Base-by-base conservation (phyloP, 1,140 invertebrate species). In the Campodea augens region DNA sequence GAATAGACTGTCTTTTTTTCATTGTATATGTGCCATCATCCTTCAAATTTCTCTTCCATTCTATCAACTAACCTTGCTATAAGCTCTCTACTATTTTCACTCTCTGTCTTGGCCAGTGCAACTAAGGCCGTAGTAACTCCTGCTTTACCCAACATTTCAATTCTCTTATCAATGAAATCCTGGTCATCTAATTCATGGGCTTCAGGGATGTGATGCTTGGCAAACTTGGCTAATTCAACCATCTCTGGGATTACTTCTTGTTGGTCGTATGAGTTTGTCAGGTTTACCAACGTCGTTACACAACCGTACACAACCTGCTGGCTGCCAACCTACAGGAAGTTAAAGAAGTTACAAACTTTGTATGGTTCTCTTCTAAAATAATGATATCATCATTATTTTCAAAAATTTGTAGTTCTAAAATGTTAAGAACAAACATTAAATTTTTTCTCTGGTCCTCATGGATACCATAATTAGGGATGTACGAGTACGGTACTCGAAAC, bases 181-280 rank as follows among this genome's bases (percentile, higher is more conserved):
- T 75, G 70, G 57, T 91, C 88, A 64, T 99, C 95, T 5, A 90
- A 60, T 58, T 88, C 83, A 66, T 97, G 90, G 54, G 95, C 86
- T 63, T 98, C 88, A 4, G 96, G 96, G 52, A 99, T 84, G 63
- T 98, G 95, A 60, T 98, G 93, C 63, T 99, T 98, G 1, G 96
- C 87, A 66, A 97, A 99, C 63, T 98, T 96, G 0, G 96, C 96
- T 43, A 99, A 63, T 63, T 98, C 91, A 4, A 97, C 53, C 80
- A 99, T 81, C 68, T 99, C 96, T 4, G 93, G 92, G 52, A 92
- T 73, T 0, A 98, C 64, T 63, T 99, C 93, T 62, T 96, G 87
- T 62, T 96, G 97, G 46, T 99, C 95, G 57, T 98, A 98, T 4
- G 90, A 88, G 66, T 99, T 99, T 53, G 87, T 89, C 3, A 98